Percentiles rank a stretch among this genome's conserved stretches.
These are phyloP conservation scores for Epinotia ramella DNA, from an alignment of 2,888 invertebrate species.

Conservation along the genomic window DNA sequence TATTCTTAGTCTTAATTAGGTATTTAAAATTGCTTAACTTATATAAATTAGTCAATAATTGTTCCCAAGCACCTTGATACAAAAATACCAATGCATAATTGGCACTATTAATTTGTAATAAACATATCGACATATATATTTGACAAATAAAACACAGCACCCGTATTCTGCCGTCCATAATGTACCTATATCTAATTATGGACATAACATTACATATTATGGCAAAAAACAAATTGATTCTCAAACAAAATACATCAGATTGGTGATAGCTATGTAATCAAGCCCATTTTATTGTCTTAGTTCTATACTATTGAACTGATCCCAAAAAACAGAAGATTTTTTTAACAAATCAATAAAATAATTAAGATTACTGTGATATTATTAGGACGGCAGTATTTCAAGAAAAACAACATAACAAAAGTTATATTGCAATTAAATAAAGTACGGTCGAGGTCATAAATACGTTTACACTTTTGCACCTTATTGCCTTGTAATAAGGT, in stretches of 20 bases:
- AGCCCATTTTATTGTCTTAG: not conserved
- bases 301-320: not conserved
- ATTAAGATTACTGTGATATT: not conserved
- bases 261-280: not conserved
- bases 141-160: slow-evolving; percentile 42
- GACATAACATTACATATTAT: not conserved
- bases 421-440: slow-evolving; percentile 9
- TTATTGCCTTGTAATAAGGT: too few relatives aligned
- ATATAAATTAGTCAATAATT: slow-evolving; percentile 46
- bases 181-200: not conserved
- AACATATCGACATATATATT: slow-evolving; percentile 22
- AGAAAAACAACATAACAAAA: slow-evolving; percentile 1
- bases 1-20: slow-evolving; percentile 37
- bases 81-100: slow-evolving; percentile 47
- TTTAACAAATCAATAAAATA: not conserved
- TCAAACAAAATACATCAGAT: not conserved
- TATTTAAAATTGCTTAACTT: slow-evolving; percentile 38
- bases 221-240: not conserved
- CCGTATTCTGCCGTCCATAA: slow-evolving; percentile 18
- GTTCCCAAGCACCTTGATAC: slow-evolving; percentile 61
- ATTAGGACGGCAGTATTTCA: slow-evolving; percentile 17
- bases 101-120: slow-evolving; percentile 47
- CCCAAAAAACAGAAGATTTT: not conserved
- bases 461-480: too few relatives aligned
- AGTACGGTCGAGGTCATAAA: too few relatives aligned